Base-by-base conservation (phyloP, 2,888 invertebrate genomes). In the Hirtodrosophila trivittata region DNA sequence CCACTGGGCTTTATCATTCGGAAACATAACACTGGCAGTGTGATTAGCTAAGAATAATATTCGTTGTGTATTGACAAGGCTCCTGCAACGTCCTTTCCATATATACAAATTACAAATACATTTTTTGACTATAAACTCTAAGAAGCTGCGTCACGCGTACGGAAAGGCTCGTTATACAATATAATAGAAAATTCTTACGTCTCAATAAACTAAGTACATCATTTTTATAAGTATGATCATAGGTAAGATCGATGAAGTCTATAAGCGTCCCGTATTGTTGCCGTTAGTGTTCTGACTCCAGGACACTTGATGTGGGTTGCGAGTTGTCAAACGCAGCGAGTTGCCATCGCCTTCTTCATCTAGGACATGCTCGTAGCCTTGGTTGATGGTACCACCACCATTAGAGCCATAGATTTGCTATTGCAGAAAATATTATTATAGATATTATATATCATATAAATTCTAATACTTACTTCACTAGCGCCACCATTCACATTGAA, bases 321-420 rank as follows among this genome's bases (percentile, higher is more conserved):
- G 92, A 18, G 94, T 93, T 74, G 95, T 95, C 86, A 96, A 91
- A 88, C 95, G 93, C 76, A 96, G 91, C 6, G 96, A 95, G 86
- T 95, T 94, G 74, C 92, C 92, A 72, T 94, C 94, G 47, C 94
- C 95, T 52, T 95, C 95, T 16, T 94, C 93, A 41, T 94, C 94
- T 8, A 93, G 75, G 1, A 93, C 92, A 7, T 93, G 94, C 86
- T 96, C 96, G 87, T 95, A 96, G 2, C 93, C 96, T 75, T 94
- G 92, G 90, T 96, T 96, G 3, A 95, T 92, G 87, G 94, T 96
- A 49, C 96, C 96, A 4, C 89, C 92, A 87, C 93, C 96, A 50
- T 89, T 89, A 0, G 90, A 87, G 30, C 91, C 82, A 38, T 84
- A 84, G 41, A 87, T 87, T 83, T 84, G 87, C 83, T 83, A 14